Evolutionary conservation across 2,113 vertebrate species (phyloP).

Genomic region (Tympanuchus pallidicinctus): DNA sequence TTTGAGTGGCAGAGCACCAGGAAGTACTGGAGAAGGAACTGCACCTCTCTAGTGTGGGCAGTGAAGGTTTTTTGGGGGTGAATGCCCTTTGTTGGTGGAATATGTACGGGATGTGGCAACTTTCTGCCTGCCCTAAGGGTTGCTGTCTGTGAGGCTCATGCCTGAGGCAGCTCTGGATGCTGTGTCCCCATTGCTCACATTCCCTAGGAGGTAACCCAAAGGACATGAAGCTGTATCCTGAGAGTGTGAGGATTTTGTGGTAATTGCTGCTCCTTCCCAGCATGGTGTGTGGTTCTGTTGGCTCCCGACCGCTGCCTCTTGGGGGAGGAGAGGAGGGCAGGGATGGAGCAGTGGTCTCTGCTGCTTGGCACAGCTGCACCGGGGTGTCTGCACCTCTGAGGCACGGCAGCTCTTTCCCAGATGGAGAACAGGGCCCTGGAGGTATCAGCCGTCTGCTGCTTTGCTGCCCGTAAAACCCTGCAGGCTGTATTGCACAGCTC

Average conservation of each 20-base stretch:
- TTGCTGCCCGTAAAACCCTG: not conserved
- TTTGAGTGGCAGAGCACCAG: not conserved
- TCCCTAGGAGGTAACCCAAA: not conserved
- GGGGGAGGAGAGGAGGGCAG: not conserved
- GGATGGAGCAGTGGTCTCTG: not conserved
- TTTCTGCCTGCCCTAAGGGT: not conserved
- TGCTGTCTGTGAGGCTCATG: not conserved
- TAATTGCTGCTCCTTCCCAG: not conserved
- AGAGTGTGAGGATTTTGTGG: not conserved
- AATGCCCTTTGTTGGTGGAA: not conserved
- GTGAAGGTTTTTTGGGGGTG: not conserved
- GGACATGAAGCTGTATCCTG: not conserved
- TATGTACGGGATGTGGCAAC: fast-evolving
- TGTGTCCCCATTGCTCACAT: fast-evolving
- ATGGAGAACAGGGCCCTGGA: not conserved
- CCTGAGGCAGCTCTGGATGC: not conserved
- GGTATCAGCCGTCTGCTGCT: constrained; percentile 11
- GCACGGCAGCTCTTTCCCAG: constrained; percentile 10
- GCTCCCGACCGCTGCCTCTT: not conserved
- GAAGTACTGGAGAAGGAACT: not conserved
- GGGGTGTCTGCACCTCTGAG: not conserved
- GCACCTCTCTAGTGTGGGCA: not conserved
- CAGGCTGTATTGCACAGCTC: not conserved
- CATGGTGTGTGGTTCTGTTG: not conserved
- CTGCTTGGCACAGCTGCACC: not conserved